Conservation (phyloP, 2,888 invertebrate species). For the Seira ritae region DNA sequence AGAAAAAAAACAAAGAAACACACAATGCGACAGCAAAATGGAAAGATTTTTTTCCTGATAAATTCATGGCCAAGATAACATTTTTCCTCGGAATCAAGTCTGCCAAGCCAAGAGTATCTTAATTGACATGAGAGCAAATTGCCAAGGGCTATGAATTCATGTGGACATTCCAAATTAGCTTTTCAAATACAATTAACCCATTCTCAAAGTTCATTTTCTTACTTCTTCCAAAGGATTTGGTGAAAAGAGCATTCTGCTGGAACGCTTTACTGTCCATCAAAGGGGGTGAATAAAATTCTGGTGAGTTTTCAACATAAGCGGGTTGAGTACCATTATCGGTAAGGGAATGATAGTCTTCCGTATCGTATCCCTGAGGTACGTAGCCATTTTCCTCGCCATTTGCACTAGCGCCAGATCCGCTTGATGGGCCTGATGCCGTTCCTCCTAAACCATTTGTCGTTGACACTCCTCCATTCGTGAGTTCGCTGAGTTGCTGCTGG, state of each 20-base stretch:
- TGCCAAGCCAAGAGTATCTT: too few species aligned
- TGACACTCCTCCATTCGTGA: conserved; percentile 72
- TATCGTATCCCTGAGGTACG: conserved; percentile 77
- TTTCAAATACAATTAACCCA: too few species aligned
- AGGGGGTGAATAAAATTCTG: conserved; percentile 85
- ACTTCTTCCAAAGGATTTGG: conserved; percentile 85
- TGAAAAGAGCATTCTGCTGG: conserved; percentile 80
- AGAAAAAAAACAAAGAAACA: too few species aligned
- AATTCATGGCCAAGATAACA: conserved; percentile 54
- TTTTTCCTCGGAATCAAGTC: neutral
- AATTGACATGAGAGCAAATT: too few species aligned
- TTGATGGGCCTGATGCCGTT: conserved; percentile 73
- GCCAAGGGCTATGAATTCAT: too few species aligned
- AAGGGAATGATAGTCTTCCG: conserved; percentile 80
- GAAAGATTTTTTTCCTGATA: conserved; percentile 56
- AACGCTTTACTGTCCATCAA: conserved; percentile 76
- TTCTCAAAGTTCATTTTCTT: conserved; percentile 38
- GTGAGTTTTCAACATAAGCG: conserved; percentile 82
- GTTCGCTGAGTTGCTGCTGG: conserved; percentile 73
- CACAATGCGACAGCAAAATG: conserved; percentile 53
- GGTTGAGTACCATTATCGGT: conserved; percentile 77
- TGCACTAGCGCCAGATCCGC: conserved; percentile 71
- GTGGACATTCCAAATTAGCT: too few species aligned
- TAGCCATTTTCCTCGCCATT: conserved; percentile 74
- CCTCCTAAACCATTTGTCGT: conserved; percentile 74